Evolutionary conservation across 2,888 invertebrate species (phyloP).

Genomic region (Adela reaumurella): DNA sequence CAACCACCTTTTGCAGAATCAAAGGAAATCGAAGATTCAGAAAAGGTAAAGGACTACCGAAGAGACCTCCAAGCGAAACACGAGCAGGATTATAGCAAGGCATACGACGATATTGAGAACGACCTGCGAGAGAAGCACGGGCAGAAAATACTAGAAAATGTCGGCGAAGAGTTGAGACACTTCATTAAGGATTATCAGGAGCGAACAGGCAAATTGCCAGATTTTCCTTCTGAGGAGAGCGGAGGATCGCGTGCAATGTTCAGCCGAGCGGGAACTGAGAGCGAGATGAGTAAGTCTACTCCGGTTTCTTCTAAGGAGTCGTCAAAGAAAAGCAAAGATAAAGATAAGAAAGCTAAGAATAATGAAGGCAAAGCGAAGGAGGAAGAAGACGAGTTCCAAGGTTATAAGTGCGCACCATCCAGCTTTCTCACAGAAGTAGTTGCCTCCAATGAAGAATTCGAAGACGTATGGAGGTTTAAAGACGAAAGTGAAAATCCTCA

Average conservation of each 20-base stretch:
- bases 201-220: conserved; percentile 83
- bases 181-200: conserved; percentile 84
- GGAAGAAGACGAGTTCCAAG: conserved; percentile 60
- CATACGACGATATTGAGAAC: conserved; percentile 59
- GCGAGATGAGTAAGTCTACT: conserved; percentile 76
- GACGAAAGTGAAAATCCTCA: conserved; percentile 71
- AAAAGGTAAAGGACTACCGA: conserved; percentile 50
- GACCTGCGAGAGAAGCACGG: conserved; percentile 69
- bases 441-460: conserved; percentile 70
- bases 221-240: conserved; percentile 86
- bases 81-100: conserved; percentile 66
- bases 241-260: conserved; percentile 86
- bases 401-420: conserved; percentile 66
- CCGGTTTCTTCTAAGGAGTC: conserved; percentile 74
- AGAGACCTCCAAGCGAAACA: conserved; percentile 65
- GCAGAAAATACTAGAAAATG: conserved; percentile 76
- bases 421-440: conserved; percentile 70
- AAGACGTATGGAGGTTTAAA: conserved; percentile 79
- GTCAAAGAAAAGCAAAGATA: conserved; percentile 69
- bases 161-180: conserved; percentile 80
- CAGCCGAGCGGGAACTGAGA: conserved; percentile 76
- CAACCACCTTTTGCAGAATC: conserved; percentile 50
- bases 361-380: conserved; percentile 55
- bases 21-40: conserved; percentile 27
- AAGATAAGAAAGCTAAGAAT: conserved; percentile 60